phyloP scores from a whole-genome alignment of 2,797 vertebrate genomes.

The Artibeus jamaicensis region DNA sequence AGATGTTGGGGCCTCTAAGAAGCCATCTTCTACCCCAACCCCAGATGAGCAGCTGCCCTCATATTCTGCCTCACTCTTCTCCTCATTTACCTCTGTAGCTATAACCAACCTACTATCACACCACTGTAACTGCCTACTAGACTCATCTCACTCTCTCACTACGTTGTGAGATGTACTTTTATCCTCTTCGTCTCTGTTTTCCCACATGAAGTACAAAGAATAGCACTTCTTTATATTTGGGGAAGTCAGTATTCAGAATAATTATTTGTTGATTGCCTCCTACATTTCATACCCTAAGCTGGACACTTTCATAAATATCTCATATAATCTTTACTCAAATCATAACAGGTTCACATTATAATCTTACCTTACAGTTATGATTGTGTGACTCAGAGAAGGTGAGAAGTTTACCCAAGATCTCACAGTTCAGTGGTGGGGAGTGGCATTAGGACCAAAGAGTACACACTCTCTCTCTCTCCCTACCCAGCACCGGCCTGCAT shows the following conservation, averaged over 20 bases:
- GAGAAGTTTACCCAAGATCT: not conserved
- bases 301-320: not conserved
- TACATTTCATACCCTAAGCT: not conserved
- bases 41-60: rapidly evolving
- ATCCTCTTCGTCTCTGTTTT: not conserved
- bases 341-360: not conserved
- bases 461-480: not conserved
- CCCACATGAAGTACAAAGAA: not conserved
- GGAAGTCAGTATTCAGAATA: not conserved
- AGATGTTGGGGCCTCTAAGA: not conserved
- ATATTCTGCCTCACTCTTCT: not conserved
- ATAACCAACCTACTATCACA: not conserved
- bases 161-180: not conserved
- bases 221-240: not conserved
- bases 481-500: not conserved
- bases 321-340: not conserved
- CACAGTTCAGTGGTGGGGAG: not conserved
- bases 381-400: not conserved
- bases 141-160: not conserved
- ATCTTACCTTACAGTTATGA: not conserved
- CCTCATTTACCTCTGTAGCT: not conserved
- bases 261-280: not conserved
- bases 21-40: not conserved
- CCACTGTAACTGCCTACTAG: not conserved
- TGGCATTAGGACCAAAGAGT: not conserved